These are phyloP conservation scores for Xerus rutilus DNA, from an alignment of 2,797 vertebrate species.

Conservation along the genomic window DNA sequence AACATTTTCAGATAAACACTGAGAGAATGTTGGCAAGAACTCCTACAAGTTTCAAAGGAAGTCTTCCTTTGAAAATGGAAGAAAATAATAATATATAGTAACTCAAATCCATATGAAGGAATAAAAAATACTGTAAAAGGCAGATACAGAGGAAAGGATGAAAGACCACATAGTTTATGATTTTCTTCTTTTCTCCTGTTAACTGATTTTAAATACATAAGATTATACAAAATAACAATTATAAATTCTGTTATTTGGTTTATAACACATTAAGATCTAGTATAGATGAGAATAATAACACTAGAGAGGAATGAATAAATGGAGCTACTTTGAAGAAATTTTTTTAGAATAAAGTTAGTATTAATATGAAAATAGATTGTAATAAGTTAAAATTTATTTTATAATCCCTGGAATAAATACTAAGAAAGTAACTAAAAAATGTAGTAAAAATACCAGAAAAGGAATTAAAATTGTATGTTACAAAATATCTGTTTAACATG, in stretches of 20 bases:
- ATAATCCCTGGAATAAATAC: not conserved
- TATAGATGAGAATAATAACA: not conserved
- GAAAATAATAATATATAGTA: not conserved
- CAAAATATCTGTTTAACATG: not conserved
- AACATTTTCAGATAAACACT: not conserved
- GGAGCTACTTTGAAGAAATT: not conserved
- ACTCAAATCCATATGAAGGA: not conserved
- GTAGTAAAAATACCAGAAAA: not conserved
- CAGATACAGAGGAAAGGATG: not conserved
- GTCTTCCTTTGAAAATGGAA: not conserved
- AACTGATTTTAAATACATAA: constrained; percentile 4
- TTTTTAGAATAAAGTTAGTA: constrained; percentile 21
- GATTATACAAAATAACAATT: not conserved
- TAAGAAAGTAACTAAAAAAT: not conserved
- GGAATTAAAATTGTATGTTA: not conserved
- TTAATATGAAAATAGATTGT: constrained; percentile 29
- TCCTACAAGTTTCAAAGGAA: not conserved
- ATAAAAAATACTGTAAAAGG: not conserved
- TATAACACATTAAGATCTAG: not conserved
- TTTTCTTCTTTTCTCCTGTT: not conserved
- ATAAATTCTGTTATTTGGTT: not conserved
- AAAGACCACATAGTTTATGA: not conserved
- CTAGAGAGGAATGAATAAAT: not conserved
- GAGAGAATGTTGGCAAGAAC: not conserved
- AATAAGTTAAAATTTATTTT: not conserved